Base-by-base conservation (phyloP, 2,888 invertebrate genomes). In the Octonoba sinensis region DNA sequence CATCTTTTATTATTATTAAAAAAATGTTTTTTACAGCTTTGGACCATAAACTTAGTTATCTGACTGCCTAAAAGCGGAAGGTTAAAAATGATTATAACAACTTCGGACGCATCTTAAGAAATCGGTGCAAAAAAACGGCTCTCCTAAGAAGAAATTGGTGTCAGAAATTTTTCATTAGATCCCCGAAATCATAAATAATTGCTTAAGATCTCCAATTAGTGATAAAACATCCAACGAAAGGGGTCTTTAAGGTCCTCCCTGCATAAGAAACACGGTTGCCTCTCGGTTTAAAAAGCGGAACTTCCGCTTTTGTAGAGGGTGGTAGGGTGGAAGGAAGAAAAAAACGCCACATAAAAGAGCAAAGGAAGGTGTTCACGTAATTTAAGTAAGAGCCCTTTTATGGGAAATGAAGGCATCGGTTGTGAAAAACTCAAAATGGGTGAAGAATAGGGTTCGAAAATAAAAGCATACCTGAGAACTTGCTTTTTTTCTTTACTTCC, bases 141-240 rank as follows among this genome's bases (percentile, higher is more conserved):
- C 24, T 66, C 24, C 49, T n/a, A n/a, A 20, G 75, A 70, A 77
- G 77, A 77, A 77, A 71, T 77, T 27, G 71, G 64, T 77, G 77
- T 77, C 71, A 71, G 71, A 57, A 57, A 65, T 77, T 67, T 76
- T 77, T 59, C 59, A 46, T 66, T 59, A 20, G 66, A 59, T 59
- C 54, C 59, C 56, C 57, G 57, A 71, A 77, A 71, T 77, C 77
- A 71, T 77, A 71, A 77, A 77, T 77, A 77, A 77, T 77, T 77
- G 77, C 77, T 64, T 65, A 65, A 71, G 77, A 77, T 77, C 77
- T 77, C 77, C 70, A 77, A 77, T 77, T 77, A 77, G 77, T 59
- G 77, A 77, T 71, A 70, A 71, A 77, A 77, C 76, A 77, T 77
- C 70, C 22, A 59, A 67, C 27, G 22, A 69, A 49, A 69, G 56